Base-by-base conservation (phyloP, 92 coral and sea anemone genomes). In the Epizoanthus rinbou region DNA sequence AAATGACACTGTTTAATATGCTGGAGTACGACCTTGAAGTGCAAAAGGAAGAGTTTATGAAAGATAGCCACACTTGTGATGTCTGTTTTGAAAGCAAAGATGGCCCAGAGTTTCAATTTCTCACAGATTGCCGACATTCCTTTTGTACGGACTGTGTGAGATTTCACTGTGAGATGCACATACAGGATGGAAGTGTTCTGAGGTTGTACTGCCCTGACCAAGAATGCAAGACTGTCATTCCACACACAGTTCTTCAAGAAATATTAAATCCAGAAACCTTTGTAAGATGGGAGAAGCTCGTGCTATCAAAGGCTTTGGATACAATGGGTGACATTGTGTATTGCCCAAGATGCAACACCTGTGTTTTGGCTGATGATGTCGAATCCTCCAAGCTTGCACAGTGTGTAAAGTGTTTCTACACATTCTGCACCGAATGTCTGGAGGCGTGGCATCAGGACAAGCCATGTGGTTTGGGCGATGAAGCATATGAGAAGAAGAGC, bases 371-470 rank as follows among this genome's bases (percentile, higher is more conserved):
- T 2, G 98, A 96, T 59, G 98, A 96, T 56, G 97, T 79, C 58
- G 93, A 88, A 47, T 22, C 86, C n/a, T 93, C 97, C 8, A 87
- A 80, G 60, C 94, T 96, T 57, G 99, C 91, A 50, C 98, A 87
- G 58, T 96, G 99, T 81, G 91, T 92, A 28, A 68, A 56, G 21
- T 96, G 99, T 66, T 96, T 73, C 60, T 92, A 83, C 88, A 88
- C 98, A 53, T 94, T 96, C 81, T 96, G 99, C 63, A 94, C 94
- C 13, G 99, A 96, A 23, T 96, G 99, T 35, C 91, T 88, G 14
- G 91, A 86, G 59, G 87, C 86, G 6, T 96, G 99, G 99, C 99
- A 96, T 84, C 90, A 76, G 5, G 85, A 89, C 1, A 87, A 87
- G 37, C 90, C 89, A 5, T 96, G 99, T 84, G 81, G 75, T 24